Evolutionary conservation across 35 echinoderm and acorn worm species (phyloP), one percentile per base, ranked within the genome.

Genomic region (Heliocidaris tuberculata): DNA sequence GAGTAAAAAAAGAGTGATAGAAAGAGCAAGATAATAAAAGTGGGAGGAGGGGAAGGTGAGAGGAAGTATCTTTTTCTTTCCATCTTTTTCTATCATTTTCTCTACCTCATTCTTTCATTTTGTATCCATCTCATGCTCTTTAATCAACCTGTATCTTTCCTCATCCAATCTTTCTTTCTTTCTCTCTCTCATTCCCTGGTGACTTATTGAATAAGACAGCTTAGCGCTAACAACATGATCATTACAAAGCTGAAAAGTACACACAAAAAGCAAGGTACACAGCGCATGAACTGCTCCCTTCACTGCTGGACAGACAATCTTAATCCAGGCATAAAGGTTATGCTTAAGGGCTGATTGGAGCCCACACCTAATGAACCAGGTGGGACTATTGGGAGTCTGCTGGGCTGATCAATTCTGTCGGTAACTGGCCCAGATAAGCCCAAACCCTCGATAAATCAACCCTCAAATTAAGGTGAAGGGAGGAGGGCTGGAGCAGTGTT

Each of bases 361-460:
- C 87, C 87, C 17, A 89, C 87, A 48, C 87, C 87, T 89, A 89
- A 89, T 89, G 87, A 89, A 89, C 29, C 87, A 89, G 87, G 87
- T 89, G 87, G 87, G 87, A 47, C 87, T n/a, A 89, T 5, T 32
- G 47, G 47, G 87, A 89, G 87, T 32, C 31, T 47, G 47, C 32
- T 19, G 87, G 31, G 87, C 87, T 31, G 19, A 32, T 89, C 87
- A 89, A 32, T 89, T 89, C 47, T 31, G 5, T 89, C 87, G 27
- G 65, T 78, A 78, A 78, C 65, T n/a, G 65, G 65, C 21, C 65
- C 65, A 8, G 65, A 78, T 78, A 78, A 27, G 52, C 52, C 52
- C 52, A 56, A 56, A 21, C 65, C 27, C 87, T 17, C 47, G 12
- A 89, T 89, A 48, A 32, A 89, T 89, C 47, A 89, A 47, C 30